Evolutionary conservation across 1,140 invertebrate genomes (phyloP), one percentile per base, ranked within the genome.

Genomic region (Ceratosolen solmsi): DNA sequence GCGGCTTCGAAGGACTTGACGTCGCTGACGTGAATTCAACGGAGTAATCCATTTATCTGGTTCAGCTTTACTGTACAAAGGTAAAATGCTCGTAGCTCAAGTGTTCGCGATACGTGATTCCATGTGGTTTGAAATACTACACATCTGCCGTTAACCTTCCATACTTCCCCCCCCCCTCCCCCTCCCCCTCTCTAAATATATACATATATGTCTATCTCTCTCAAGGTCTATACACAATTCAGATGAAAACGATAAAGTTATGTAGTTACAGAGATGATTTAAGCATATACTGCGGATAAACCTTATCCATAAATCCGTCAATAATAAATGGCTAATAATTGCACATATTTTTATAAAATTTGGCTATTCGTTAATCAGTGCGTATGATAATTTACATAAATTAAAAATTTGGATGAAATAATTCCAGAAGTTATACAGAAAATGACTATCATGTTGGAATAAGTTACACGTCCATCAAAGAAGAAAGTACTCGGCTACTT

Each of bases 21-120:
- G 63, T 71, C 54, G 71, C 74, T 65, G 63, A 49, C 46, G 80
- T 65, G 46, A 58, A 83, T 76, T 68, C 75, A 80, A 49, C 74
- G 65, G 27, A 76, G 36, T 79, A 76, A 83, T 83, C 46, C 74
- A 76, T 80, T 83, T 83, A 79, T 38, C 30, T 22, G 41, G 74
- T 78, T 82, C 74, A 72, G 46, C 51, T 49, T 79, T 65, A 46
- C 70, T 58, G 70, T 49, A 75, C 82, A 83, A 79, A 83, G 71
- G 77, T 68, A 49, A 75, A 74, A 75, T 79, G 46, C 72, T 73
- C 25, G 36, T 25, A n/a, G 41, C 49, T 20, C 70, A 78, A 63
- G 36, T 63, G 60, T 13, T 7, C 46, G 33, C 30, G 30, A 70
- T 58, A 75, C 60, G 25, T 77, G 58, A 76, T 80, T 46, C 41